These are phyloP conservation scores for Caenorhabditis drosophilae DNA, from an alignment of 2,888 invertebrate genomes.

Conservation along the genomic window DNA sequence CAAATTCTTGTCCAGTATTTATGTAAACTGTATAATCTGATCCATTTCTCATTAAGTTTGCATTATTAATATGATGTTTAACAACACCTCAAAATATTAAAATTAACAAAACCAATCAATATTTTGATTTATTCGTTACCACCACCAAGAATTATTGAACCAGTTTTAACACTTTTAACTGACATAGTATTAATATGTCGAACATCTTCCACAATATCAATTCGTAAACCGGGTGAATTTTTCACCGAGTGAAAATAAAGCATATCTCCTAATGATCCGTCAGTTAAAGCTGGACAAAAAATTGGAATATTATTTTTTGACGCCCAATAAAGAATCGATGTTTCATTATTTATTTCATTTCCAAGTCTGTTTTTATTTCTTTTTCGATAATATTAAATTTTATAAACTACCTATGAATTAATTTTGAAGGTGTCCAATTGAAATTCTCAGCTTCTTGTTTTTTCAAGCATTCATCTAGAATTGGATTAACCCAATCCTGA, in stretches of 20 bases:
- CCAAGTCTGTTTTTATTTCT: conserved; percentile 80
- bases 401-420: conserved; percentile 67
- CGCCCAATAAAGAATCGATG: conserved; percentile 77
- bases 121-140: no score
- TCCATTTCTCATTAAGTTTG: conserved; percentile 98
- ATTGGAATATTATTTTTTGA: conserved; percentile 87
- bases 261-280: conserved; percentile 85
- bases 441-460: conserved; percentile 76
- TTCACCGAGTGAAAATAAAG: conserved; percentile 96
- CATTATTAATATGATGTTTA: conserved; percentile 99
- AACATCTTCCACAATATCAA: conserved; percentile 85
- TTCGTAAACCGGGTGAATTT: conserved; percentile 82
- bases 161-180: conserved; percentile 88
- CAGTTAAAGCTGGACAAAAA: conserved; percentile 95
- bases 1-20: conserved; percentile 87
- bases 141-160: conserved; percentile 81
- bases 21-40: conserved; percentile 93
- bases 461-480: conserved; percentile 85
- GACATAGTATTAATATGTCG: conserved; percentile 89
- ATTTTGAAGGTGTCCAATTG: conserved; percentile 84
- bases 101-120: no score
- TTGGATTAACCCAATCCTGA: conserved; percentile 88
- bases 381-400: not conserved
- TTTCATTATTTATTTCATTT: conserved; percentile 85
- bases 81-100: conserved; percentile 73